phyloP scores from a whole-genome alignment of 1,140 invertebrate genomes.

The Drosophila bocqueti region DNA sequence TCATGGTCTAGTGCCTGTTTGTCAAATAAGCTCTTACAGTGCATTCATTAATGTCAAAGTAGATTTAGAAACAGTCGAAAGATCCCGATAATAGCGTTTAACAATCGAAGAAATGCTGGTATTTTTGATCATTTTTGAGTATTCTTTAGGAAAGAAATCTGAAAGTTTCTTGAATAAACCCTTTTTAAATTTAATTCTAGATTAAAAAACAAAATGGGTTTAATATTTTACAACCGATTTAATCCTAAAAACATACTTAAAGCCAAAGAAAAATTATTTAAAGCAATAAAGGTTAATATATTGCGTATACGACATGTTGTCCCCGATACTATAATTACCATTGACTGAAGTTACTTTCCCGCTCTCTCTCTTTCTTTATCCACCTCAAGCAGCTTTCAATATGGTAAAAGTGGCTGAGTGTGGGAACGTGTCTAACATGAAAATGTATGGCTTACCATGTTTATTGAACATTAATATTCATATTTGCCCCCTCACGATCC shows the following conservation, averaged over 20 bases:
- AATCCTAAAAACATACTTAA: not conserved
- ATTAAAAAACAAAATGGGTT: not conserved
- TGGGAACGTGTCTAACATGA: constrained; percentile 28
- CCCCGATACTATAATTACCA: constrained; percentile 19
- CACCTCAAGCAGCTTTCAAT: constrained; percentile 15
- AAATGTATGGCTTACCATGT: constrained; percentile 36
- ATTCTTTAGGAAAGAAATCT: not conserved
- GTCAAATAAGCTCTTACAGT: not conserved
- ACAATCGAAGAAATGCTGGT: not conserved
- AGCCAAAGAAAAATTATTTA: not conserved
- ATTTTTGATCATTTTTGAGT: too few species aligned
- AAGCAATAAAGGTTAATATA: not conserved
- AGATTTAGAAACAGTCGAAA: not conserved
- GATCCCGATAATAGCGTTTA: not conserved
- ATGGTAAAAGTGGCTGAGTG: constrained; percentile 6
- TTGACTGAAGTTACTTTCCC: not conserved
- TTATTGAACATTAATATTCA: constrained; percentile 69
- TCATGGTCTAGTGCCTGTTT: constrained; percentile 6
- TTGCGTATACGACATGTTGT: constrained; percentile 57
- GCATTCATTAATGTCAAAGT: not conserved
- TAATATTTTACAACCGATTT: not conserved
- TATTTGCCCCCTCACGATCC: constrained; percentile 30
- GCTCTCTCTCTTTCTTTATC: constrained; percentile 12
- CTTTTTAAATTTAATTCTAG: not conserved
- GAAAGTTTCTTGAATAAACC: not conserved